These are phyloP conservation scores for Diplosoma virens DNA, from an alignment of 23 tunicate genomes.

Conservation along the genomic window DNA sequence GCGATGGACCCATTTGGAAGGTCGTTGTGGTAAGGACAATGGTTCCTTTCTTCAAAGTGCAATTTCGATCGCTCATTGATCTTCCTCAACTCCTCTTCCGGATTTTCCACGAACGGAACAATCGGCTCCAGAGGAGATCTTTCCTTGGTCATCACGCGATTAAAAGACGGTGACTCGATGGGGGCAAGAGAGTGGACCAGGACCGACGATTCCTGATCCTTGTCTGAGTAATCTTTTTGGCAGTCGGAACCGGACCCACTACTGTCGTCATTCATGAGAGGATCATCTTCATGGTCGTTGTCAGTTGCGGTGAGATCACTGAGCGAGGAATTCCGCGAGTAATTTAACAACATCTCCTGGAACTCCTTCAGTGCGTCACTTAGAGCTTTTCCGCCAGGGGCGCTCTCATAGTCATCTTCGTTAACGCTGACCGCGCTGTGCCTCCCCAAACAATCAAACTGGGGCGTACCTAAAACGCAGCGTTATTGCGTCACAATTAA, in stretches of 20 bases:
- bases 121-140: neutral
- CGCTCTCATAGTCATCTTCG: neutral
- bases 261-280: no score
- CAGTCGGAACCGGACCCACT: neutral
- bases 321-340: neutral
- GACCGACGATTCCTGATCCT: neutral
- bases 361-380: neutral
- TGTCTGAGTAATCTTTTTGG: neutral
- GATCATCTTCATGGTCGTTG: neutral
- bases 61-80: neutral
- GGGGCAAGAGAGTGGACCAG: neutral
- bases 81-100: neutral
- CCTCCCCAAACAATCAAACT: slow-evolving; percentile 11
- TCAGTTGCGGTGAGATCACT: neutral
- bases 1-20: no score
- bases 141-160: neutral
- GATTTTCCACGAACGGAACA: slow-evolving; percentile 13
- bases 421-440: neutral
- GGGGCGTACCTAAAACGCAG: neutral
- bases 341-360: neutral
- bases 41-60: neutral
- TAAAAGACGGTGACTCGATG: neutral
- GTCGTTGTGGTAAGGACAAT: slow-evolving; percentile 6
- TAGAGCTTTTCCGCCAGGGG: neutral
- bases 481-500: no score